Percentiles rank a stretch among this genome's conserved stretches.
phyloP scores from a whole-genome alignment of 1,140 invertebrate genomes.

The Aphis gossypii region DNA sequence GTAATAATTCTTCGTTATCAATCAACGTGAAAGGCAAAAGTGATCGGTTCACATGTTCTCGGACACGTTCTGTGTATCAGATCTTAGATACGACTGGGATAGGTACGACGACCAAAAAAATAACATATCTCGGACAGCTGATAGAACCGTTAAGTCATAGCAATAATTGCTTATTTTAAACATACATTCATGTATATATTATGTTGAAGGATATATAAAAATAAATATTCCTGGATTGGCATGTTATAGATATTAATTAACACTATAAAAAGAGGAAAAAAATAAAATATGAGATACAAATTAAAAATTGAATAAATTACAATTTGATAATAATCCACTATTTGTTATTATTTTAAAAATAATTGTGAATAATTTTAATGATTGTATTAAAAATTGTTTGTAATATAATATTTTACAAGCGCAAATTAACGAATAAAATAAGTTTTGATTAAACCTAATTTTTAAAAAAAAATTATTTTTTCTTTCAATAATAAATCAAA shows the following conservation, averaged over 20 bases:
- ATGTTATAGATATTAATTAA: neutral
- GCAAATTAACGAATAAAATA: neutral
- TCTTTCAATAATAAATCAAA: neutral
- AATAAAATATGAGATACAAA: neutral
- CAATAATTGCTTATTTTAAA: neutral
- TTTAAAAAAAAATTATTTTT: neutral
- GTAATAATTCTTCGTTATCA: conserved; percentile 31
- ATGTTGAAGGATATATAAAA: neutral
- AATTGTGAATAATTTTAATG: neutral
- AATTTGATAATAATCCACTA: neutral
- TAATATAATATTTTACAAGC: neutral
- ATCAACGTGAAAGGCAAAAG: conserved; percentile 27
- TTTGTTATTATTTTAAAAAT: neutral
- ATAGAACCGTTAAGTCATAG: conserved; percentile 4
- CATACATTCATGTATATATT: neutral
- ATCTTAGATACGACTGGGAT: neutral
- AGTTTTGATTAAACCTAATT: neutral
- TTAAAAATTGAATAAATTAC: neutral
- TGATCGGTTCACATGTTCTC: conserved; percentile 55
- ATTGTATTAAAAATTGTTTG: neutral
- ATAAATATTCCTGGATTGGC: neutral
- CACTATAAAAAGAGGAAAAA: neutral
- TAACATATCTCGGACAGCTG: neutral
- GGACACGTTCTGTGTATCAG: conserved; percentile 22
- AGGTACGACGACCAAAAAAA: neutral